Conservation (phyloP, 2,113 vertebrate species). For the Rattus rattus region DNA sequence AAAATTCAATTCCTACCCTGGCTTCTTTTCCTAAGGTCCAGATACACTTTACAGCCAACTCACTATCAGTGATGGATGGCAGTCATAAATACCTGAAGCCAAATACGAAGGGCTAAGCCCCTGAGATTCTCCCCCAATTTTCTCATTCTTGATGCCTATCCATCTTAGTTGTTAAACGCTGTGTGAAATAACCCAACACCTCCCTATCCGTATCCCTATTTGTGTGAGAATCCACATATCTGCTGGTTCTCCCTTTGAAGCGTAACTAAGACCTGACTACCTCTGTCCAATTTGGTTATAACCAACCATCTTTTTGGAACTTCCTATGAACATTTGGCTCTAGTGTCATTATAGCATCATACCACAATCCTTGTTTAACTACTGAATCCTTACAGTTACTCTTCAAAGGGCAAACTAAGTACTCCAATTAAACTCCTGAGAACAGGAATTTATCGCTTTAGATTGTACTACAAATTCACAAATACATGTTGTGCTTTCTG, state of each 20-base stretch:
- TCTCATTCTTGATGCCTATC: background rate
- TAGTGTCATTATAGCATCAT: background rate
- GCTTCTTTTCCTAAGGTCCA: background rate
- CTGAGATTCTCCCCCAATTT: background rate
- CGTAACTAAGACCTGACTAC: background rate
- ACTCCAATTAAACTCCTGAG: background rate
- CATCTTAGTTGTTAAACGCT: background rate
- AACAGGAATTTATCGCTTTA: background rate
- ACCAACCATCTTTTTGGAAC: background rate
- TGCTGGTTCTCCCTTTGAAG: background rate
- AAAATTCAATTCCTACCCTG: background rate
- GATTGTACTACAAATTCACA: background rate
- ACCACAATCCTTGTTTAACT: background rate
- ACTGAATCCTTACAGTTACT: background rate
- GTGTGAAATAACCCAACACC: background rate
- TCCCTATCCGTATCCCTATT: accelerated
- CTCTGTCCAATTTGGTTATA: background rate
- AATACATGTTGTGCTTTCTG: background rate
- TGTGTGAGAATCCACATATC: background rate
- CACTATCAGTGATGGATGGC: background rate
- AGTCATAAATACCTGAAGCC: background rate
- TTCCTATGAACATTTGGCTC: background rate
- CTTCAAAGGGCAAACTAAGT: background rate
- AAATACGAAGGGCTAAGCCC: background rate
- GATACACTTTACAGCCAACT: background rate